Percentiles rank a stretch among this genome's conserved stretches.
phyloP scores from a whole-genome alignment of 2,797 vertebrate species.

The Oreochromis mossambicus region DNA sequence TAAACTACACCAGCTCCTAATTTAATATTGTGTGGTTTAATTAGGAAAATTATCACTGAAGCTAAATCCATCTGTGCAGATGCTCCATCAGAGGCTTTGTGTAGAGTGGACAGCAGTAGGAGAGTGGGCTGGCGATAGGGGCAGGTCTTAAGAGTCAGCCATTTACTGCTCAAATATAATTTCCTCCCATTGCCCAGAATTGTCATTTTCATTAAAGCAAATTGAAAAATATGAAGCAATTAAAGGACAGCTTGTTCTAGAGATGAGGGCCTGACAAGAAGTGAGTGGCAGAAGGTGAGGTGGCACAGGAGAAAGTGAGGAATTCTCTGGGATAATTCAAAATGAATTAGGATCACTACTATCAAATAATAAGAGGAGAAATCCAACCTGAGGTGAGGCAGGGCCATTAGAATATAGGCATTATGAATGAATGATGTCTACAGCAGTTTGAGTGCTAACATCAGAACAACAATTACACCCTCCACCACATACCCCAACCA shows the following conservation, averaged over 20 bases:
- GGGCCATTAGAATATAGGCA: neutral
- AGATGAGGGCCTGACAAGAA: slow-evolving; percentile 6
- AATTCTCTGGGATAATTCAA: neutral
- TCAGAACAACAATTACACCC: neutral
- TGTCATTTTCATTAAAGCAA: slow-evolving; percentile 62
- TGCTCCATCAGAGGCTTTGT: slow-evolving; percentile 45
- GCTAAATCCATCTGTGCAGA: slow-evolving; percentile 69
- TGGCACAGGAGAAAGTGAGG: neutral
- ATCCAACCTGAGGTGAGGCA: neutral
- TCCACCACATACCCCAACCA: neutral
- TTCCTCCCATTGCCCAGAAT: slow-evolving; percentile 61
- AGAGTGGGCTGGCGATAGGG: neutral
- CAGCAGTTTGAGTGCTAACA: neutral
- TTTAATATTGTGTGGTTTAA: slow-evolving; percentile 77
- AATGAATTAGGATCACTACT: neutral
- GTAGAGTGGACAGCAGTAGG: neutral
- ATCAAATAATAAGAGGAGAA: neutral
- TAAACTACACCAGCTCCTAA: slow-evolving; percentile 67
- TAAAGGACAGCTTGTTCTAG: slow-evolving; percentile 46
- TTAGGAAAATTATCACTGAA: slow-evolving; percentile 71
- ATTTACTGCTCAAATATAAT: slow-evolving; percentile 63
- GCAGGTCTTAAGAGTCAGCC: slow-evolving; percentile 22
- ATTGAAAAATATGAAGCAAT: slow-evolving; percentile 60
- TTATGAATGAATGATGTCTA: neutral
- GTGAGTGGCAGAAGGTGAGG: neutral